Evolutionary conservation across 2,888 invertebrate genomes (phyloP).

Genomic region (Palloptera scutellata): DNA sequence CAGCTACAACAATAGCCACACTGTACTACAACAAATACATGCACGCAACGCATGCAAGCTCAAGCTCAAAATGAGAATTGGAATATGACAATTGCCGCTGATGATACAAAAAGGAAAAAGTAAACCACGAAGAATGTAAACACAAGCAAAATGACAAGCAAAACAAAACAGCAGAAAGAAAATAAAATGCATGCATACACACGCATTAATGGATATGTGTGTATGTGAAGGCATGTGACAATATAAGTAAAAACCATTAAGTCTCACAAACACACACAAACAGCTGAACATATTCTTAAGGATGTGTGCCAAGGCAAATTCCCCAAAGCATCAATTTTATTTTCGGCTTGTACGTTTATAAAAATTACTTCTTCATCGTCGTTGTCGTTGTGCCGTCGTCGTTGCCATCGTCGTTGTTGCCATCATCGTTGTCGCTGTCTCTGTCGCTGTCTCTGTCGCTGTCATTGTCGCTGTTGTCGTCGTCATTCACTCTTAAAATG

Average conservation of each 20-base stretch:
- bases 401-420: too few relatives aligned
- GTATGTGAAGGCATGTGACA: too few relatives aligned
- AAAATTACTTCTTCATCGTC: neutral
- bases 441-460: too few relatives aligned
- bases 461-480: too few relatives aligned
- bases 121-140: neutral
- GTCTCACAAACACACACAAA: too few relatives aligned
- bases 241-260: too few relatives aligned
- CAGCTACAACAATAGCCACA: neutral
- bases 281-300: neutral
- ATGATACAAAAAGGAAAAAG: neutral
- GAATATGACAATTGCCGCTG: neutral
- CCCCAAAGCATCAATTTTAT: neutral
- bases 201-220: too few relatives aligned
- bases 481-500: too few relatives aligned
- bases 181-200: too few relatives aligned
- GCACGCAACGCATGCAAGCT: neutral
- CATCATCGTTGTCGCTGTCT: too few relatives aligned
- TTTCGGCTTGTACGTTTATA: neutral
- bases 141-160: neutral
- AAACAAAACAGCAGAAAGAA: neutral
- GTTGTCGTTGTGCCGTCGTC: too few relatives aligned
- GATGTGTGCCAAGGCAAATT: conserved; percentile 4
- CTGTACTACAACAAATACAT: neutral
- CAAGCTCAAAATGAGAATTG: neutral